A percentile compares a stretch with the other conserved stretches of the same genome.
These are phyloP conservation scores for Pangasianodon gigas DNA, from an alignment of 2,113 vertebrate species.

Conservation along the genomic window DNA sequence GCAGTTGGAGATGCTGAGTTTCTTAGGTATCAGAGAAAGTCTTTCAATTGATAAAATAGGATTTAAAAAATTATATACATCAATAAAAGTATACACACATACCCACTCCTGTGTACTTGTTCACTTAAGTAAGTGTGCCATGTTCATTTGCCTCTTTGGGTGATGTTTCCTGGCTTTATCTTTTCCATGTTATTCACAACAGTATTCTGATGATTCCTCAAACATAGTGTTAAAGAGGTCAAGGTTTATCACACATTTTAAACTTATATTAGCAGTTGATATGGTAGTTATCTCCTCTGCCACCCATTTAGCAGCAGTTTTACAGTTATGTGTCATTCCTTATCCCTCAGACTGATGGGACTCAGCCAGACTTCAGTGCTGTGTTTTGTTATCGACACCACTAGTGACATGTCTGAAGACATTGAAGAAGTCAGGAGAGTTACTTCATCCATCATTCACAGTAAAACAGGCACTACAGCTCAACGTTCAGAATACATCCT, in stretches of 20 bases:
- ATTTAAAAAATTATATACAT: neutral
- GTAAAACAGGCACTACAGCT: slow-evolving; percentile 38
- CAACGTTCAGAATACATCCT: slow-evolving; percentile 65
- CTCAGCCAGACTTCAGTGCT: slow-evolving; percentile 64
- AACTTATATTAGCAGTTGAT: neutral
- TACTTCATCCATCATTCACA: slow-evolving; percentile 58
- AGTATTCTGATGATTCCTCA: no score
- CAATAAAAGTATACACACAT: neutral
- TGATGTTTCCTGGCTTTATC: no score
- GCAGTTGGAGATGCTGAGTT: slow-evolving; percentile 4
- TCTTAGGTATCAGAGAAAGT: neutral
- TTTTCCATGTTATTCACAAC: no score
- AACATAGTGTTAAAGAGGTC: neutral
- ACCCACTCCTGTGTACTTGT: neutral
- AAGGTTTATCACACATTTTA: neutral
- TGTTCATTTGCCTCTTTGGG: neutral
- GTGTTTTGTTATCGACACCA: slow-evolving; percentile 68
- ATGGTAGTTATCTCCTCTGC: neutral
- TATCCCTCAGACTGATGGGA: slow-evolving; percentile 62
- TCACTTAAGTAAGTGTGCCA: neutral
- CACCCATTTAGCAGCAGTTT: no score
- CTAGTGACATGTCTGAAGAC: slow-evolving; percentile 64
- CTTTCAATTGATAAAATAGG: neutral
- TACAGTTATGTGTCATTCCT: neutral
- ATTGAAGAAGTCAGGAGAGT: slow-evolving; percentile 55